Evolutionary conservation across 2,888 invertebrate species (phyloP).

Genomic region (Aelia acuminata): DNA sequence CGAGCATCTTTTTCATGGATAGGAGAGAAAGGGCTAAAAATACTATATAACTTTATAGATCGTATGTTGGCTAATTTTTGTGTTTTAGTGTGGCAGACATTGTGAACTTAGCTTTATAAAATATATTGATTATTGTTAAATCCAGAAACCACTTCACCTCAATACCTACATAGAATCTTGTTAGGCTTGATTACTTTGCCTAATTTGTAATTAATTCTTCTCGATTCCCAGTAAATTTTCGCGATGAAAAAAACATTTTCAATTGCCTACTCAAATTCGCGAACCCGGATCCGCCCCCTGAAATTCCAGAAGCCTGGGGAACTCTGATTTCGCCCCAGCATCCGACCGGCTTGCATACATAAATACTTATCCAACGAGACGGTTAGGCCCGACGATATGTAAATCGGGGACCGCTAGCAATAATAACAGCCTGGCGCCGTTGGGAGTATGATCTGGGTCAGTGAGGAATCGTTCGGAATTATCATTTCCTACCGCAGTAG

Average conservation of each 20-base stretch:
- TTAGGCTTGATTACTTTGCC: too few relatives aligned
- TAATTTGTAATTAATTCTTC: not conserved
- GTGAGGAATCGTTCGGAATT: not conserved
- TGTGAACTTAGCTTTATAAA: too few relatives aligned
- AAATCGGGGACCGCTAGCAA: not conserved
- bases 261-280: not conserved
- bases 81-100: too few relatives aligned
- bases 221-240: not conserved
- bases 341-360: not conserved
- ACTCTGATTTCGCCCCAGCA: not conserved
- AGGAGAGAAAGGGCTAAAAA: too few relatives aligned
- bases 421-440: constrained; percentile 10
- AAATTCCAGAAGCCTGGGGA: not conserved
- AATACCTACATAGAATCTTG: too few relatives aligned
- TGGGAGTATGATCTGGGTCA: constrained; percentile 4
- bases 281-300: not conserved
- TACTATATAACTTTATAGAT: too few relatives aligned
- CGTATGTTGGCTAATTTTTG: too few relatives aligned
- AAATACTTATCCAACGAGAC: not conserved
- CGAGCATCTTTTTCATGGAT: too few relatives aligned
- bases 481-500: constrained; percentile 15
- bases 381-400: not conserved
- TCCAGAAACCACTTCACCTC: too few relatives aligned
- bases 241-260: not conserved
- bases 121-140: too few relatives aligned